phyloP scores from a whole-genome alignment of 2,113 vertebrate genomes.

The Erinaceus europaeus region DNA sequence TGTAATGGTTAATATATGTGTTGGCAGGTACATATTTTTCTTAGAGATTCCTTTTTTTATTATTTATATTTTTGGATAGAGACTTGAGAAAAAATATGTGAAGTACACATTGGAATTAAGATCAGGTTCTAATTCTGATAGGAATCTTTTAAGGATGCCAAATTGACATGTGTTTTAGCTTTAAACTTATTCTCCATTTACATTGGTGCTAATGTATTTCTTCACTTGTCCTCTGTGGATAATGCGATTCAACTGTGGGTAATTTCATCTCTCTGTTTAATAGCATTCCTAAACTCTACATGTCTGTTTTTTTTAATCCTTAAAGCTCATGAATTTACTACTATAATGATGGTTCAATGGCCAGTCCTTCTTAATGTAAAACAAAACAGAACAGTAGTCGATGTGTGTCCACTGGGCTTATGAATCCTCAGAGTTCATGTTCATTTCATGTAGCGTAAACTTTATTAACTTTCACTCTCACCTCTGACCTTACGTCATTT shows the following conservation, averaged over 20 bases:
- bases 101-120: conserved; percentile 8
- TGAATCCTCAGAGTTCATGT: conserved; percentile 18
- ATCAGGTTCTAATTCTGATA: conserved; percentile 40
- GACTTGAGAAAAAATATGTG: not conserved
- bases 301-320: conserved; percentile 60
- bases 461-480: conserved; percentile 44
- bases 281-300: conserved; percentile 76
- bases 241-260: conserved; percentile 58
- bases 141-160: conserved; percentile 62
- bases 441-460: conserved; percentile 48
- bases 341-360: conserved; percentile 53
- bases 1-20: conserved; percentile 21
- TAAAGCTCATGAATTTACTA: conserved; percentile 52
- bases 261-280: conserved; percentile 66
- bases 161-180: conserved; percentile 66
- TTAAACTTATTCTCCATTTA: conserved; percentile 56
- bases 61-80: conserved; percentile 27
- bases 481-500: not conserved
- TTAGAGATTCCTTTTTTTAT: conserved; percentile 46
- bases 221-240: conserved; percentile 44
- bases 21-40: conserved; percentile 52
- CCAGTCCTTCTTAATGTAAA: conserved; percentile 63
- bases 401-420: conserved; percentile 30
- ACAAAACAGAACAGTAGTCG: conserved; percentile 13
- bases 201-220: conserved; percentile 75